Conservation (phyloP, 2,888 invertebrate species). For the Tipula vernalis region DNA sequence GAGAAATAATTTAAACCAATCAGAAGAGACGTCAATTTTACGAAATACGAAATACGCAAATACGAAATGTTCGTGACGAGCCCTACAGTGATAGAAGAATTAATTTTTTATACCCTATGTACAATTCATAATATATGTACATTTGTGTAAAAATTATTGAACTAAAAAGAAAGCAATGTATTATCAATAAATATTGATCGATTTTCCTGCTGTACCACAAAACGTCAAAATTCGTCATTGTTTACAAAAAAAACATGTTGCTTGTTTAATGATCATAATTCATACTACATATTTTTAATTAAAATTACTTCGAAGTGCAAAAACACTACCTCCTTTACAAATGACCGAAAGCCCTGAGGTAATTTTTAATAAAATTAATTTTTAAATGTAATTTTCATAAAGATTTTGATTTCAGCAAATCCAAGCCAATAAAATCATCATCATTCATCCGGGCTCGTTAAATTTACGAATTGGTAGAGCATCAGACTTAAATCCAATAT, state of each 20-base stretch:
- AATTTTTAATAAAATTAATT: not conserved
- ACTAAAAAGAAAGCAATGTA: no score
- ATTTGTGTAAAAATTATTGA: no score
- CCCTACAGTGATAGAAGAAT: no score
- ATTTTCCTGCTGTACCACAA: not conserved
- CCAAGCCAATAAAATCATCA: conserved; percentile 69
- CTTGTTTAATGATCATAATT: not conserved
- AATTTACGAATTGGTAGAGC: conserved; percentile 82
- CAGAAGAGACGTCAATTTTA: no score
- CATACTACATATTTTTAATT: not conserved
- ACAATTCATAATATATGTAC: no score
- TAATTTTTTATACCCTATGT: no score
- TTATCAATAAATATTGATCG: no score
- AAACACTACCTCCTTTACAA: not conserved
- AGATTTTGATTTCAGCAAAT: conserved; percentile 45
- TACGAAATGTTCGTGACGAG: no score
- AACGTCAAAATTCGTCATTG: not conserved
- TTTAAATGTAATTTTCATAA: conserved; percentile 20
- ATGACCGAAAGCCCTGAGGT: conserved; percentile 17
- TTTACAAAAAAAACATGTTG: not conserved
- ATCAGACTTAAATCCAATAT: conserved; percentile 76
- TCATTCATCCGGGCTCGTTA: conserved; percentile 91
- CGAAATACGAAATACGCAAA: no score
- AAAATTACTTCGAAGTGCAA: not conserved
- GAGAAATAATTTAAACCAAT: no score